Base-by-base conservation (phyloP, 2,113 vertebrate species). In the Sterna hirundo region DNA sequence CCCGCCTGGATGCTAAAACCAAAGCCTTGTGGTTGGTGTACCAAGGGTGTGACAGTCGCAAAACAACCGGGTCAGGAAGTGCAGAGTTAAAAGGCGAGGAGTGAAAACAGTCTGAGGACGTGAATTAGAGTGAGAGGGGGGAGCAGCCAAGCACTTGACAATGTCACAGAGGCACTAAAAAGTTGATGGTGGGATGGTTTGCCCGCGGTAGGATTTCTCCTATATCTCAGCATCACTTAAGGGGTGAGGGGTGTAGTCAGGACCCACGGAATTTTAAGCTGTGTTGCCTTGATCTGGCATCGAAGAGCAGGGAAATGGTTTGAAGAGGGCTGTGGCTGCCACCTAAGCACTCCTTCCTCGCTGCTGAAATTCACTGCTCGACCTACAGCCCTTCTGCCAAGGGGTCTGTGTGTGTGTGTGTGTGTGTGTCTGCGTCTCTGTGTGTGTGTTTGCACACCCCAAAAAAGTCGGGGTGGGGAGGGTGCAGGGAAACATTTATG, bases 11-110 rank as follows among this genome's bases (percentile, higher is more conserved):
- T 88, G 94, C 93, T 71, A 51, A 92, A 86, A 84, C 72, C 78
- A 77, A 91, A 96, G 74, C 68, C 57, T 81, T 96, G 93, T n/a
- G 95, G 94, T 70, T 80, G 74, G 12, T 40, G 75, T 27, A 16
- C 30, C 32, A 18, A 85, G 93, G 94, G 95, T 74, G 93, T 88
- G 94, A 95, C 94, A 68, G 69, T 38, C 84, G 80, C 74, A 85
- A 61, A 94, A 87, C 93, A 82, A 66, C 46, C 5, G 0, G 26
- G 55, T 62, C 93, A 97, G 95, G 94, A 96, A 95, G 93, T 30
- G 36, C 58, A 74, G 75, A 74, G 96, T 90, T 94, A 58, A 91
- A 91, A 84, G 66, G 75, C 36, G 0, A 84, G 70, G 72, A 84
- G 22, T 51, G 71, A 96, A 94, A 96, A 83, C 42, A 86, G 42